Evolutionary conservation across 2,888 invertebrate genomes (phyloP).

Genomic region (Nomada lathburiana): DNA sequence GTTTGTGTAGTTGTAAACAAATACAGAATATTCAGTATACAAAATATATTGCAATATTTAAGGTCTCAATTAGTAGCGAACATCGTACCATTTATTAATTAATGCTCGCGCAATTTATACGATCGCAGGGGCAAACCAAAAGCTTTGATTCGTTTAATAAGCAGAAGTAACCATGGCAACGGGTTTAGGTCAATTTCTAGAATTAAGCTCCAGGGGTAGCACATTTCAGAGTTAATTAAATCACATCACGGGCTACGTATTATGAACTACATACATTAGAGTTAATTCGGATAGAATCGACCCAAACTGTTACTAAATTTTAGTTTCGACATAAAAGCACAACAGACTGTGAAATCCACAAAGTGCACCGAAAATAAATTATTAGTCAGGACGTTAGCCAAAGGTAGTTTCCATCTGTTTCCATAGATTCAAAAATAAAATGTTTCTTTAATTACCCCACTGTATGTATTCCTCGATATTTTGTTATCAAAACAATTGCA

Average conservation of each 20-base stretch:
- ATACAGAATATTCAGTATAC: not conserved
- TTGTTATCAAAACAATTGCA: too few species aligned
- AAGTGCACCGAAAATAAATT: not conserved
- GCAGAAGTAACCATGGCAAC: slow-evolving; percentile 1
- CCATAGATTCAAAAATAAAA: not conserved
- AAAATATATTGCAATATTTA: too few species aligned
- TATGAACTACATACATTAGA: slow-evolving; percentile 3
- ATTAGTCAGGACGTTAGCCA: not conserved
- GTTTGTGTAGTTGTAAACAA: not conserved
- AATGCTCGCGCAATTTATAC: not conserved
- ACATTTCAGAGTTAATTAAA: slow-evolving; percentile 29
- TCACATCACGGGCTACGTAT: slow-evolving; percentile 11
- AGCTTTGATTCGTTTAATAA: not conserved
- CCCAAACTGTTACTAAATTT: slow-evolving; percentile 6
- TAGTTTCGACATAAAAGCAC: not conserved
- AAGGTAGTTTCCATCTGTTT: not conserved
- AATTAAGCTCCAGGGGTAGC: slow-evolving; percentile 2
- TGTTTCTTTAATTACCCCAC: too few species aligned
- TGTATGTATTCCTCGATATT: too few species aligned
- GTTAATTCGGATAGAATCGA: slow-evolving; percentile 14
- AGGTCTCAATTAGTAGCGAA: not conserved
- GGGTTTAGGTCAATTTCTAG: slow-evolving; percentile 13
- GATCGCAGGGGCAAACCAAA: not conserved
- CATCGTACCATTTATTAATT: not conserved
- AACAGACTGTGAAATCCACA: not conserved